Evolutionary conservation across 2,888 invertebrate species (phyloP), one percentile per base, ranked within the genome.

Genomic region (Dynastes maya): DNA sequence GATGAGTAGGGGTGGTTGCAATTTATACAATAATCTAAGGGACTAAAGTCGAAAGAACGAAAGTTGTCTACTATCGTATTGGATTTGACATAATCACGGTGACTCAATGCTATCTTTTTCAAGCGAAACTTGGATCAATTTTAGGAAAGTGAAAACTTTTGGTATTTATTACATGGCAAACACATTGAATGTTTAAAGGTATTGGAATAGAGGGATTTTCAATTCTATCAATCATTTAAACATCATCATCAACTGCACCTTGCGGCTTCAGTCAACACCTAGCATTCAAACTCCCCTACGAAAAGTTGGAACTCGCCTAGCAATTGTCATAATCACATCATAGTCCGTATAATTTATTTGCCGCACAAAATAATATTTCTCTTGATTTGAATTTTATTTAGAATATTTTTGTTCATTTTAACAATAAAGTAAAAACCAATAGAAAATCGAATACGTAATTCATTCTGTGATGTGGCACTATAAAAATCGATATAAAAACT

Each of bases 21-120:
- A 74, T 63, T 74, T 74, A 74, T 74, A 74, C 72, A 61, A 61
- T 74, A 74, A 74, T 74, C 51, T 29, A 27, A 65, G 65, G 65
- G 65, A 65, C 13, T 45, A 22, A 65, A n/a, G 53, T 49, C 68
- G 49, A 9, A 68, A 51, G 37, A 49, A 16, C 27, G 16, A 27
- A 16, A 53, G 67, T 37, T 68, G 11, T 49, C 29, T 16, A 2
- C 45, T 49, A 49, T 37, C 49, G 22, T 53, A 68, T 51, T 68
- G 68, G 49, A 68, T 68, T 68, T 51, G 51, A 11, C 27, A 68
- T 27, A 32, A 63, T 63, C 29, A 32, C 11, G 32, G 32, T 63
- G 63, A 63, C 11, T 63, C 29, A 63, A 29, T 58, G n/a, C 13
- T 53, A 2, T 1, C 13, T 53, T 37, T 16, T 5, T 53, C 5